phyloP scores from a whole-genome alignment of 2,797 vertebrate genomes.

The Kryptolebias ocellatus region DNA sequence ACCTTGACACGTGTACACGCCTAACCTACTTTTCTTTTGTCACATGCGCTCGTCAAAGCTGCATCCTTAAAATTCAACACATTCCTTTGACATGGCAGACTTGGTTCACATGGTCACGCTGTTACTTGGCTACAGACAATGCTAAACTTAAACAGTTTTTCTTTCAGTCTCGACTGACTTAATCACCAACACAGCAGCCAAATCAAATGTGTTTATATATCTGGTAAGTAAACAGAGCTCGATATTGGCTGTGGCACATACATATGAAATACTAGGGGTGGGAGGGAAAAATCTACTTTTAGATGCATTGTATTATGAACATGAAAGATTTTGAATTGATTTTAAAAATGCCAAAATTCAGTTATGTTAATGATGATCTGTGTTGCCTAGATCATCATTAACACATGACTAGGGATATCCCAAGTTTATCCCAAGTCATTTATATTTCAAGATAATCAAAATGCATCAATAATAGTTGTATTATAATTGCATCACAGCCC shows the following conservation, averaged over 20 bases:
- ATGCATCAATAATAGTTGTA: too few relatives aligned
- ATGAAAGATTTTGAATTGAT: too few relatives aligned
- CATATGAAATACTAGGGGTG: too few relatives aligned
- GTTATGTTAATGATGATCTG: too few relatives aligned
- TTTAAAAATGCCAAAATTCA: too few relatives aligned
- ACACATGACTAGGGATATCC: too few relatives aligned
- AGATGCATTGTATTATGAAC: too few relatives aligned
- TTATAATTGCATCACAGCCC: too few relatives aligned
- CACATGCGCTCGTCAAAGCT: constrained; percentile 84
- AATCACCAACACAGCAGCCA: constrained; percentile 3
- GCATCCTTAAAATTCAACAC: constrained; percentile 84
- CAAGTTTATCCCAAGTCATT: too few relatives aligned
- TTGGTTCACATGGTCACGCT: constrained; percentile 78
- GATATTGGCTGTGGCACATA: not conserved
- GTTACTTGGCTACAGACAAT: constrained; percentile 66
- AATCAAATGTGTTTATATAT: constrained; percentile 25
- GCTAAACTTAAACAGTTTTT: constrained; percentile 65
- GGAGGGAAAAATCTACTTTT: too few relatives aligned
- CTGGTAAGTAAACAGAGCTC: not conserved
- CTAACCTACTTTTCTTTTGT: constrained; percentile 40
- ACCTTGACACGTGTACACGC: constrained; percentile 39
- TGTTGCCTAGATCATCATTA: too few relatives aligned
- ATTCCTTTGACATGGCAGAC: constrained; percentile 80
- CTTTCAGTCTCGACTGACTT: constrained; percentile 52
- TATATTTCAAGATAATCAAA: too few relatives aligned